Evolutionary conservation across 2,113 vertebrate species (phyloP), one percentile per base, ranked within the genome.

Genomic region (Phoxinus phoxinus): DNA sequence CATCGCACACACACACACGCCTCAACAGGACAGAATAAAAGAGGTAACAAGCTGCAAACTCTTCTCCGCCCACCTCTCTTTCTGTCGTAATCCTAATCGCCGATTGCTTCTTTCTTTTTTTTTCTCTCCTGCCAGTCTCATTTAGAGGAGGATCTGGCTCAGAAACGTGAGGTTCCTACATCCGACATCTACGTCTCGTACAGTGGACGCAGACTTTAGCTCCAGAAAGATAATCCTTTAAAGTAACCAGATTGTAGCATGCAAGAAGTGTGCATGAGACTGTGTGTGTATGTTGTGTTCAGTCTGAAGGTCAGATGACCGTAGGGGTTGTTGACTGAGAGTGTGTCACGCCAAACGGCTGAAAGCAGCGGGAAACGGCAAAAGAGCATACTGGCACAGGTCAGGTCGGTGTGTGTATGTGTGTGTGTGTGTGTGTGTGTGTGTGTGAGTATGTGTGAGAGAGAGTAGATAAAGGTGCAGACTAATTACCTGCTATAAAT

Each of bases 11-110:
- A 86, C 76, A 82, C 74, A 84, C 81, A 85, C 73, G 67, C 84
- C 58, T 88, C 83, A 85, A 63, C 84, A 81, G 51, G 81, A 75
- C 61, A 84, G 81, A 87, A 89, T 85, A 89, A 87, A 86, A 83
- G 87, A 83, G 85, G 80, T 80, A 87, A 82, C 84, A 90, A 83
- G 61, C 85, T 69, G 78, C 69, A 86, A 80, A 83, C 84, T 56
- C 21, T 77, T 77, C 41, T 21, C 81, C 81, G 65, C 85, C 87
- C 87, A 86, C 59, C 81, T 81, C 48, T n/a, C 74, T 87, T 81
- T 87, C 41, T 81, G 44, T 27, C 84, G 32, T 53, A 76, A 84
- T 75, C 56, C 41, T 48, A 46, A 84, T 81, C 37, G 46, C 30
- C 4, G 58, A 30, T 56, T 27, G 58, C 8, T 48, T 21, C 75